Evolutionary conservation across 2,888 invertebrate species (phyloP).

Genomic region (Mellilla xanthometata): DNA sequence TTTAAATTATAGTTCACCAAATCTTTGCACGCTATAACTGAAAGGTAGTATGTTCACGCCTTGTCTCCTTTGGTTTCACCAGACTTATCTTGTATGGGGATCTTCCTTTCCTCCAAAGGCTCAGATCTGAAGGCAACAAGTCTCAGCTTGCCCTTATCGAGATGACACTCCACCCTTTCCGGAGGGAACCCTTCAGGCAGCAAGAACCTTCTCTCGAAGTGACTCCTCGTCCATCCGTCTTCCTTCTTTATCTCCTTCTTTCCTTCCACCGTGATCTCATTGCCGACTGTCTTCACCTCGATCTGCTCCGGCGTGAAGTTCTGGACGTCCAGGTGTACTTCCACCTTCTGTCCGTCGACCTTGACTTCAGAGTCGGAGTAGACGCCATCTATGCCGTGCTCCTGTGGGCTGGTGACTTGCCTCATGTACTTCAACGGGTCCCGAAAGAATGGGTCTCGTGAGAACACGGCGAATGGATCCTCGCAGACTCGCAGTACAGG

Average conservation of each 20-base stretch:
- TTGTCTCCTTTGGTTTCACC: slow-evolving; percentile 17
- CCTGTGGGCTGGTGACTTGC: slow-evolving; percentile 48
- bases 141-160: slow-evolving; percentile 89
- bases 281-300: slow-evolving; percentile 88
- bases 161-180: slow-evolving; percentile 86
- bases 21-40: too few species aligned
- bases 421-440: slow-evolving; percentile 62
- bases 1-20: too few species aligned
- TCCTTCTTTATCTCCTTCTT: slow-evolving; percentile 90
- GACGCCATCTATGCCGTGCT: slow-evolving; percentile 71
- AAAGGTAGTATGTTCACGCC: slow-evolving; percentile 5
- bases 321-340: slow-evolving; percentile 88
- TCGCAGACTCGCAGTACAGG: slow-evolving; percentile 58
- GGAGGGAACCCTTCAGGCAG: slow-evolving; percentile 90
- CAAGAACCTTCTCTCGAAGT: slow-evolving; percentile 89
- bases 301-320: slow-evolving; percentile 92
- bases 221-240: slow-evolving; percentile 88
- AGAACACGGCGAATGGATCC: slow-evolving; percentile 59
- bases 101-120: slow-evolving; percentile 56
- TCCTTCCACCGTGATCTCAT: slow-evolving; percentile 88
- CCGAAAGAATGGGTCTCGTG: slow-evolving; percentile 68
- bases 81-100: slow-evolving; percentile 62
- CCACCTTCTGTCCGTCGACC: slow-evolving; percentile 86
- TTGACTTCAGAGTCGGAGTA: slow-evolving; percentile 82
- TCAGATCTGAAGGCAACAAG: slow-evolving; percentile 84